phyloP scores from a whole-genome alignment of 1,140 invertebrate species.

The Solen grandis region DNA sequence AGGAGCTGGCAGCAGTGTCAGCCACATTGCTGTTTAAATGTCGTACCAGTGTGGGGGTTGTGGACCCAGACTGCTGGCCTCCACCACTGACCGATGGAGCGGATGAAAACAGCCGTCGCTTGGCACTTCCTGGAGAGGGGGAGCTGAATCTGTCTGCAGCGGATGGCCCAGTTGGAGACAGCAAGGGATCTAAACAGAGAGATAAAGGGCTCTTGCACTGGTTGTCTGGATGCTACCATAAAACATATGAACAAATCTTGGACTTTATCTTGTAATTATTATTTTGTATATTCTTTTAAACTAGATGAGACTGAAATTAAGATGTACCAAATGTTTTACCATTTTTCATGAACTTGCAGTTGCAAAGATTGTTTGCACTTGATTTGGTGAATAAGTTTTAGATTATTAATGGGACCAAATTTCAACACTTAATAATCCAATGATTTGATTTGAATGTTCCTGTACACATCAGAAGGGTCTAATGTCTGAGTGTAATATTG shows the following conservation, averaged over 20 bases:
- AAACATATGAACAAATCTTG: neutral
- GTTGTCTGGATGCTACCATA: neutral
- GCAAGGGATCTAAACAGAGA: constrained; percentile 68
- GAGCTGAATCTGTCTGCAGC: constrained; percentile 80
- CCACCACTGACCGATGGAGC: constrained; percentile 38
- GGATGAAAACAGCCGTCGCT: constrained; percentile 77
- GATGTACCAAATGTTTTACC: no score
- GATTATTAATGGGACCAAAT: no score
- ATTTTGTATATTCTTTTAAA: neutral
- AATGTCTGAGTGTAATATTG: no score
- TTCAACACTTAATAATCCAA: no score
- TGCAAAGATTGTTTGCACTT: no score
- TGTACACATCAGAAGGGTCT: no score
- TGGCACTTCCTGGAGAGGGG: constrained; percentile 78
- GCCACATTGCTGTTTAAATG: constrained; percentile 20
- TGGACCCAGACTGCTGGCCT: neutral
- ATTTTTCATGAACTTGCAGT: no score
- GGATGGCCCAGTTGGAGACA: constrained; percentile 77
- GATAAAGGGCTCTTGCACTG: no score
- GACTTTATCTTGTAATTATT: neutral
- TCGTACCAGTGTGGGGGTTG: neutral
- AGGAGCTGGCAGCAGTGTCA: neutral
- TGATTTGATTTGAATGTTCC: no score
- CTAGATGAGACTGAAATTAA: no score
- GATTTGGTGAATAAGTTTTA: no score